A percentile compares a stretch with the other conserved stretches of the same genome.
Evolutionary conservation across 2,113 vertebrate species (phyloP).

Genomic region (Pungitius pungitius): DNA sequence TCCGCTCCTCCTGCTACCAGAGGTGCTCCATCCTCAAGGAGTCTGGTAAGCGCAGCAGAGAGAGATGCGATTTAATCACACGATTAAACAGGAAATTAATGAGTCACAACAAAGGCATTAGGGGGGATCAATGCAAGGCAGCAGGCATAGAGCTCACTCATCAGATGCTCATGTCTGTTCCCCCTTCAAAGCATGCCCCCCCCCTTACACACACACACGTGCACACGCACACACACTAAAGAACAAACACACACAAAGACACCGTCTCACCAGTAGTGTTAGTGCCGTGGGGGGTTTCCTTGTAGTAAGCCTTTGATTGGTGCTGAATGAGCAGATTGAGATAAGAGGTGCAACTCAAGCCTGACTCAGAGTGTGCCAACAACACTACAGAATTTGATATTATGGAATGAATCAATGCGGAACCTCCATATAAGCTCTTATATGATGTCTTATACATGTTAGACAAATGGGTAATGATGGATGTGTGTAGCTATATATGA

Average conservation of each 20-base stretch:
- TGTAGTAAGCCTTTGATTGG: constrained; percentile 27
- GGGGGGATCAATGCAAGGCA: background rate
- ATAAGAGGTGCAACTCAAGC: constrained; percentile 7
- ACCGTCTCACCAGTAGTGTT: background rate
- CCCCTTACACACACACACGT: too few species aligned
- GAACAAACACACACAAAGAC: too few species aligned
- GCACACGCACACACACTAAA: too few species aligned
- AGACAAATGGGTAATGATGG: background rate
- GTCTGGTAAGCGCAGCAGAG: constrained; percentile 80
- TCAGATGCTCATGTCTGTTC: background rate
- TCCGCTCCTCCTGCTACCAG: constrained; percentile 89
- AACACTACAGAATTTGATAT: background rate
- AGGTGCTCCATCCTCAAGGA: constrained; percentile 89
- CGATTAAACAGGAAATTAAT: background rate
- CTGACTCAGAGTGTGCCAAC: constrained; percentile 13
- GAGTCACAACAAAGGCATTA: background rate
- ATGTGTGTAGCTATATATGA: background rate
- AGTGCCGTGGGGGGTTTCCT: background rate
- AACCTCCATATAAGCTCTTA: background rate
- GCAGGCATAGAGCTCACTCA: background rate
- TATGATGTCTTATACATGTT: background rate
- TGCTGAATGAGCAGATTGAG: constrained; percentile 39
- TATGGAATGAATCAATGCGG: background rate
- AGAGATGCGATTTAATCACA: background rate
- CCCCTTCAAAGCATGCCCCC: constrained; percentile 4